Evolutionary conservation across 2,113 vertebrate genomes (phyloP), one percentile per base, ranked within the genome.

Genomic region (Suncus etruscus): DNA sequence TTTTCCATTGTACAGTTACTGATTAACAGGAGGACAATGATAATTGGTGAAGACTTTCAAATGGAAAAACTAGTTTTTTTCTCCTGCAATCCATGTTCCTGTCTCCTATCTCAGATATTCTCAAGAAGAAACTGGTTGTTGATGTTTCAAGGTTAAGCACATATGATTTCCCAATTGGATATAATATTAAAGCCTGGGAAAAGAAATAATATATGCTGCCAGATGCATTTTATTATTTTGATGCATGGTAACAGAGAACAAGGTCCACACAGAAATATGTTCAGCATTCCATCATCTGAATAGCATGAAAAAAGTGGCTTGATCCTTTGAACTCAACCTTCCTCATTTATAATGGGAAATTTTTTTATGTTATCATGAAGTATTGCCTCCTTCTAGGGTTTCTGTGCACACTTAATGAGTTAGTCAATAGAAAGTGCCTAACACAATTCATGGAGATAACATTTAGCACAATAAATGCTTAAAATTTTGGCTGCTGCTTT

Each of bases 261-360:
- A 63, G 11, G 11, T 68, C 16, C 66, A 31, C 11, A 18, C 47
- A 39, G 50, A 51, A 83, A 70, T 83, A 79, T 18, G 69, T 0
- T 16, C 24, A 69, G 39, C 7, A 11, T 20, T 66, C 25, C 20
- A 25, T 82, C n/a, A 32, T 65, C 31, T 50, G 3, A 5, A 7
- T 65, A 65, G 29, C 14, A 68, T 10, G n/a, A 94, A 10, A 39
- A 20, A 91, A 78, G 27, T 75, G 24, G 31, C 18, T 89, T 83
- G 63, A 48, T 32, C 48, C 89, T 88, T 74, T 27, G 11, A 92
- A 87, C 14, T 4, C 90, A 72, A 47, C 6, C 65, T 81, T 73
- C 31, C 29, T 87, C 39, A 79, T 85, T 61, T 39, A 18, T 72
- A 75, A 90, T 48, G 45, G 45, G 29, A 2, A 50, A 86, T 65